phyloP scores from a whole-genome alignment of 2,113 vertebrate genomes.

The Rhinichthys klamathensis region DNA sequence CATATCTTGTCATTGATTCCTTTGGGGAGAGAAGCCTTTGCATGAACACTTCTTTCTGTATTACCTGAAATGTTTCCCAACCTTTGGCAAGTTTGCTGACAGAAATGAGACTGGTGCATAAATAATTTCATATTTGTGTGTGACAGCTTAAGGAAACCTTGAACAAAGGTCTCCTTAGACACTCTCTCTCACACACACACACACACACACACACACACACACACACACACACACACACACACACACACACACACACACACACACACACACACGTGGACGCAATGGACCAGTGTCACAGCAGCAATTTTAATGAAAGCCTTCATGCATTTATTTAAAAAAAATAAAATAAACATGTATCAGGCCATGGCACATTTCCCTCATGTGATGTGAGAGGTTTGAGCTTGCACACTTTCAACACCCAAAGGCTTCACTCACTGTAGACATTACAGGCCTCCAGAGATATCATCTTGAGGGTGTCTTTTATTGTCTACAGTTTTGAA shows the following conservation, averaged over 20 bases:
- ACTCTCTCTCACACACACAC: not conserved
- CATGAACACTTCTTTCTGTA: conserved; percentile 41
- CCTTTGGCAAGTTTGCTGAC: conserved; percentile 74
- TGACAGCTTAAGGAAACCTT: conserved; percentile 45
- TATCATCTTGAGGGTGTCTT: conserved; percentile 56
- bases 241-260: conserved; percentile 1
- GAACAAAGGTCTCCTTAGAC: conserved; percentile 38
- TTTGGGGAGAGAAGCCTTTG: conserved; percentile 17
- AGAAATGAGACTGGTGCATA: conserved; percentile 68
- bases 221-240: not conserved
- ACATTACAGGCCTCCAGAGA: conserved; percentile 51
- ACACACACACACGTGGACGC: not conserved
- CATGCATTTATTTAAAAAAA: conserved; percentile 46
- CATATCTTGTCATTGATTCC: conserved; percentile 30
- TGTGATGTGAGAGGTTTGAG: conserved; percentile 43
- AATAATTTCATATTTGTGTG: conserved; percentile 54
- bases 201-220: conserved; percentile 2
- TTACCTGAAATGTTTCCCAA: conserved; percentile 70
- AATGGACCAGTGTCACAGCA: too few relatives aligned
- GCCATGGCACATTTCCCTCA: conserved; percentile 25
- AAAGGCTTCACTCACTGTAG: conserved; percentile 45
- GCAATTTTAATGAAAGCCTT: conserved; percentile 47
- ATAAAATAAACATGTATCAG: conserved; percentile 7
- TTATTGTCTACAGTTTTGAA: conserved; percentile 54
- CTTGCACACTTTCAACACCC: conserved; percentile 46